Evolutionary conservation across 1,140 invertebrate genomes (phyloP), one percentile per base, ranked within the genome.

Genomic region (Hylaeus volcanicus): DNA sequence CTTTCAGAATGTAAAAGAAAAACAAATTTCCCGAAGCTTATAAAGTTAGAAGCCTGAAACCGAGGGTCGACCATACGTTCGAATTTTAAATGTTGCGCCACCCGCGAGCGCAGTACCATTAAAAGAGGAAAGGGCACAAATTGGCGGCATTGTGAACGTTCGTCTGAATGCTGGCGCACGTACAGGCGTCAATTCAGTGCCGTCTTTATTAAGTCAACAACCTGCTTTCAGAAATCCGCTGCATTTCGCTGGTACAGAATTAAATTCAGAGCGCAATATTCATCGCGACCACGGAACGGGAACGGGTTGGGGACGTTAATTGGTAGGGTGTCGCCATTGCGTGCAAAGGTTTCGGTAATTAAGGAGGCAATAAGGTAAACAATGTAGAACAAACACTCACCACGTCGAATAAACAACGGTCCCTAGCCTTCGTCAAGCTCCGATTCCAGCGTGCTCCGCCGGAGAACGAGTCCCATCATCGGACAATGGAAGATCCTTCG

Each of bases 131-230:
- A 58, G 53, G 5, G 61, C 63, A 41, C 48, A 65, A 74, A 79
- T 66, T 79, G 71, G 43, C 15, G 12, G 61, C 43, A 63, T 63
- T 66, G 61, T 74, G 41, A 6, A 37, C 41, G 26, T 15, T 65
- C 48, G 48, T 8, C 6, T 74, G 71, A 79, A 79, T 58, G 71
- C 41, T 8, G 26, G 51, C 41, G 43, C 41, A 56, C 26, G 70
- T 56, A 12, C 43, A n/a, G 15, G 15, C 26, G 61, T 26, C 61
- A n/a, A 79, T 74, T 79, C 60, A 73, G 12, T 6, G 26, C 14
- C 51, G 60, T 58, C 61, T 79, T 74, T 79, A 79, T 79, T 79
- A 79, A 74, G 53, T 79, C 77, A 58, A 79, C 77, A 79, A 74
- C 77, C 53, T 48, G 53, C 61, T 65, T 74, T 79, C 9, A 79